Percentiles rank a stretch among this genome's conserved stretches.
Conservation (phyloP, 2,888 invertebrate species). For the Eudemis profundana region DNA sequence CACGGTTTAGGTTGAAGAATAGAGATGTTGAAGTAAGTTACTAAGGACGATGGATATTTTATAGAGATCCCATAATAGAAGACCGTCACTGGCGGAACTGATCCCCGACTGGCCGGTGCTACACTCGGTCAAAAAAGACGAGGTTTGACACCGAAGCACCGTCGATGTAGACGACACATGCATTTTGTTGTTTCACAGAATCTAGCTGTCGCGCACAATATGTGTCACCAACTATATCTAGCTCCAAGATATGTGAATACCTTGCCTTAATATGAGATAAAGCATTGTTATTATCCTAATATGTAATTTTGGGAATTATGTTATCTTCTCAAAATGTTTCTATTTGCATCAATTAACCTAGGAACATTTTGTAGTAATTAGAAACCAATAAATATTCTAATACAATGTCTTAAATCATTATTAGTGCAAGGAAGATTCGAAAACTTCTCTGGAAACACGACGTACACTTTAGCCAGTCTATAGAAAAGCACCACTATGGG, state of each 20-base stretch:
- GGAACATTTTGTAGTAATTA: not conserved
- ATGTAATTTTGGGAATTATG: not conserved
- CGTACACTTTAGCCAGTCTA: constrained; percentile 64
- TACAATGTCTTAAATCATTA: not conserved
- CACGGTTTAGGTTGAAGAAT: constrained; percentile 10
- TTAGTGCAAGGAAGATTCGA: constrained; percentile 36
- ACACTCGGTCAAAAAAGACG: constrained; percentile 92
- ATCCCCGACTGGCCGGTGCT: constrained; percentile 98
- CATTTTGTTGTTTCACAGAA: constrained; percentile 77
- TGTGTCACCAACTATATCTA: constrained; percentile 43
- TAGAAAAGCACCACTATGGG: constrained; percentile 71
- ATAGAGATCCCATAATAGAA: constrained; percentile 87
- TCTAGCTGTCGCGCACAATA: constrained; percentile 69
- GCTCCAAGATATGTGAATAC: constrained; percentile 31
- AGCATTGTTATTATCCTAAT: not conserved
- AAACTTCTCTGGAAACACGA: constrained; percentile 47
- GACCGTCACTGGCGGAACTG: constrained; percentile 96
- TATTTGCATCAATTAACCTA: not conserved
- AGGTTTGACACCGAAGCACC: constrained; percentile 88
- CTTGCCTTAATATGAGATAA: constrained; percentile 39
- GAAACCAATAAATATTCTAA: not conserved
- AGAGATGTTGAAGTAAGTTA: constrained; percentile 41
- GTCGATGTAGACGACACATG: constrained; percentile 73
- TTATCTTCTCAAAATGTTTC: not conserved
- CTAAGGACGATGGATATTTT: constrained; percentile 80